phyloP scores from a whole-genome alignment of 2,888 invertebrate species.

The Parnassius smintheus region DNA sequence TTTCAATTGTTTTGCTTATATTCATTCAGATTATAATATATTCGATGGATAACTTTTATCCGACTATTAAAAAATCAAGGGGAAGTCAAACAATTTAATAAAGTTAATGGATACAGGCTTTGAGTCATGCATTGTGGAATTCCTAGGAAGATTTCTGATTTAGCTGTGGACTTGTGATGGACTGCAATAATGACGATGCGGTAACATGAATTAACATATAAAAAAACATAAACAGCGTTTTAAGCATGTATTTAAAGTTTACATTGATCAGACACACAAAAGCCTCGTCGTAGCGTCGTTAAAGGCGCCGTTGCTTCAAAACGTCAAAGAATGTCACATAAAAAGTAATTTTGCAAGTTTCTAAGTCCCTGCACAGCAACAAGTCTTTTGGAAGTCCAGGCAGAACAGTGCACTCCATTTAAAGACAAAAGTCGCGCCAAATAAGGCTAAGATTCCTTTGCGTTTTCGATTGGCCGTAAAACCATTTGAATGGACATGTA shows the following conservation, averaged over 20 bases:
- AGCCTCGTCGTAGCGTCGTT: slow-evolving; percentile 14
- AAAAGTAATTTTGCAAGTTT: slow-evolving; percentile 38
- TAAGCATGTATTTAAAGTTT: slow-evolving; percentile 5
- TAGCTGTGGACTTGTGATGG: too few relatives aligned
- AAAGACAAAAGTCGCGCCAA: slow-evolving; percentile 18
- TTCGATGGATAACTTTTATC: too few relatives aligned
- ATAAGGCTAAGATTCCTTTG: slow-evolving; percentile 29
- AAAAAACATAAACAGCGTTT: background rate
- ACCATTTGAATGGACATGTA: slow-evolving; percentile 21
- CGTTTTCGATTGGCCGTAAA: slow-evolving; percentile 24
- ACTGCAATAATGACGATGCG: too few relatives aligned
- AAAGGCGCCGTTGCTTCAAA: slow-evolving; percentile 27
- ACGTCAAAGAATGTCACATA: slow-evolving; percentile 32
- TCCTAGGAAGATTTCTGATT: too few relatives aligned
- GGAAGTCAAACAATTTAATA: too few relatives aligned
- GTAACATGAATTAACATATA: background rate
- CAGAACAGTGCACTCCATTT: slow-evolving; percentile 24
- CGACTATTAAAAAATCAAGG: too few relatives aligned
- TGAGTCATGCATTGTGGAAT: too few relatives aligned
- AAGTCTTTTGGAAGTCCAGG: slow-evolving; percentile 24
- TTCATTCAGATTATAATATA: too few relatives aligned
- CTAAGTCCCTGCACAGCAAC: slow-evolving; percentile 28
- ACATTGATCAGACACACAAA: slow-evolving; percentile 19
- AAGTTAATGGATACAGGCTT: too few relatives aligned
- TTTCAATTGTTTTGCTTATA: too few relatives aligned